Evolutionary conservation across 2,888 invertebrate species (phyloP), one percentile per base, ranked within the genome.

Genomic region (Acrocyrtus sp.): DNA sequence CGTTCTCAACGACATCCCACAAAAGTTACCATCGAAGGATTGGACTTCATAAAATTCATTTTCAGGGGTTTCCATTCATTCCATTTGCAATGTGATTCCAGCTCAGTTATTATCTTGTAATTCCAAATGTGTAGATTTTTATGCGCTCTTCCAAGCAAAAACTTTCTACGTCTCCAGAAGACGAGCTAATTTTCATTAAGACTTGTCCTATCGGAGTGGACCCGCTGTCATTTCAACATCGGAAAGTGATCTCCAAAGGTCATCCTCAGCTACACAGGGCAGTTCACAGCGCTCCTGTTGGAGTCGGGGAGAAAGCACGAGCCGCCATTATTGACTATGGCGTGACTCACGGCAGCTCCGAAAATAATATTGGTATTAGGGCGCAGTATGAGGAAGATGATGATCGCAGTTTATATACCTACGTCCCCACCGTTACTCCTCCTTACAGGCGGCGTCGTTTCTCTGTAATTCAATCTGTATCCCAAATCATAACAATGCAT

Each of bases 81-180:
- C n/a, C n/a, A n/a, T n/a, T n/a, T n/a, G n/a, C n/a, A n/a, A n/a
- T n/a, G n/a, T n/a, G n/a, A n/a, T n/a, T n/a, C n/a, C n/a, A n/a
- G n/a, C n/a, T n/a, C n/a, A n/a, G n/a, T n/a, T n/a, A n/a, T n/a
- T n/a, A n/a, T n/a, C n/a, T n/a, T n/a, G n/a, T n/a, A n/a, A n/a
- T n/a, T n/a, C n/a, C n/a, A n/a, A n/a, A n/a, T n/a, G n/a, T 62
- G 39, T 62, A 69, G 69, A 69, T 69, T 69, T 69, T 69, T 34
- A 69, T 69, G 69, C 69, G 69, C 22, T 50, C 56, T n/a, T 62
- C 69, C 19, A 56, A 56, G 22, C 62, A 63, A 51, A 50, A 19
- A 50, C 4, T 24, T 8, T 15, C 57, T 26, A 24, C 48, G 10
- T 39, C 70, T 34, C 63, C 70, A 4, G 70, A 72, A 19, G 58